These are phyloP conservation scores for Vulpes lagopus DNA, from an alignment of 2,113 vertebrate genomes.

Conservation along the genomic window DNA sequence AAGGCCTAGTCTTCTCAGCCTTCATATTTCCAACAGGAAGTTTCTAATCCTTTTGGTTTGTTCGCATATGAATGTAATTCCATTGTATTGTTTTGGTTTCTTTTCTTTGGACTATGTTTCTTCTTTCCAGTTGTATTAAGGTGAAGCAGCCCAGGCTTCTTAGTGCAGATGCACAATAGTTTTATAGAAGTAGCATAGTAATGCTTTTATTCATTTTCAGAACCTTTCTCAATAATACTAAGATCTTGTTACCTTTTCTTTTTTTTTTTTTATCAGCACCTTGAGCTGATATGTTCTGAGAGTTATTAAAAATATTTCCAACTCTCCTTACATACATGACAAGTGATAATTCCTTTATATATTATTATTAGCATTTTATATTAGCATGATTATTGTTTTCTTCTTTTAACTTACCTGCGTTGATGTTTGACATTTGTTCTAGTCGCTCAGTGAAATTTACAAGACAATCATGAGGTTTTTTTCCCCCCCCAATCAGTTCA, in stretches of 20 bases:
- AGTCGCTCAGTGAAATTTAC: neutral
- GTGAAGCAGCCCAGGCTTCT: neutral
- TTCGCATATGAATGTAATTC: neutral
- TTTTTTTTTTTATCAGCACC: neutral
- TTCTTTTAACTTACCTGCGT: neutral
- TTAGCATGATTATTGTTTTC: neutral
- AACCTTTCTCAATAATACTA: neutral
- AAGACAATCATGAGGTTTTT: neutral
- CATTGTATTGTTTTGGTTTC: neutral
- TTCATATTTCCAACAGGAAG: neutral
- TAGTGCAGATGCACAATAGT: neutral
- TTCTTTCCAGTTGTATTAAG: neutral
- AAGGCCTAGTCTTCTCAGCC: neutral
- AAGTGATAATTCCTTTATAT: neutral
- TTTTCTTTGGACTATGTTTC: neutral
- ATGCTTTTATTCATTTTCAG: conserved; percentile 24
- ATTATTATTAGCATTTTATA: neutral
- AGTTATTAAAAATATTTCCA: conserved; percentile 48
- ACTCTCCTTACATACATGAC: neutral
- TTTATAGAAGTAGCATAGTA: neutral
- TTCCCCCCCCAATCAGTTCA: neutral
- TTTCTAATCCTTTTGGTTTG: neutral
- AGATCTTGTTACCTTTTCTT: conserved; percentile 52
- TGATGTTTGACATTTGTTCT: neutral
- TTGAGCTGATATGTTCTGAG: neutral